Percentiles rank a stretch among this genome's conserved stretches.
Conservation (phyloP, 2,113 vertebrate genomes). For the Scomber colias region DNA sequence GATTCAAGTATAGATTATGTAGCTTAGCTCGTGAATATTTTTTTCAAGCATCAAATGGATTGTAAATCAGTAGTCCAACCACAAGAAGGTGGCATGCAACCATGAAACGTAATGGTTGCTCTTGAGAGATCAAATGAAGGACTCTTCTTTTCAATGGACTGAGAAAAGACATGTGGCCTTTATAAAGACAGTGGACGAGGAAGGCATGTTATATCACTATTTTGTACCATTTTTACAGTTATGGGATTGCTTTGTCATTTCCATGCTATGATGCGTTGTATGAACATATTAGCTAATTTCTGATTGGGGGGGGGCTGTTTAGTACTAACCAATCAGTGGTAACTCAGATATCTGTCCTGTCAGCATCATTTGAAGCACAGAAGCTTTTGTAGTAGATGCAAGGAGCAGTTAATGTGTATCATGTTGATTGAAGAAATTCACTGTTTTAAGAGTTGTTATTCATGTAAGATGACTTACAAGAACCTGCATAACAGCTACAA, state of each 20-base stretch:
- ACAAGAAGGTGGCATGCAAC: too few relatives aligned
- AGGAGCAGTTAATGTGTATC: not conserved
- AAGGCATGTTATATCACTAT: not conserved
- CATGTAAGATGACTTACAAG: too few relatives aligned
- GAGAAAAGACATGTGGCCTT: slow-evolving; percentile 59
- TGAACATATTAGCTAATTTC: too few relatives aligned
- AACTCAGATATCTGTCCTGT: not conserved
- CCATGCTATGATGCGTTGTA: too few relatives aligned
- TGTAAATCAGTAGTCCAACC: too few relatives aligned
- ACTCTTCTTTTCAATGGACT: slow-evolving; percentile 43
- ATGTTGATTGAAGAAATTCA: too few relatives aligned
- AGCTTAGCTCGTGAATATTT: too few relatives aligned
- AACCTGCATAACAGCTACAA: not conserved
- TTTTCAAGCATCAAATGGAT: too few relatives aligned
- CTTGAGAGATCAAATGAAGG: slow-evolving; percentile 6
- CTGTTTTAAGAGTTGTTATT: too few relatives aligned
- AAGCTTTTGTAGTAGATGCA: not conserved
- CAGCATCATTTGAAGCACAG: not conserved
- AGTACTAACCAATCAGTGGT: not conserved
- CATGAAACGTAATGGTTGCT: too few relatives aligned
- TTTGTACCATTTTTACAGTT: not conserved
- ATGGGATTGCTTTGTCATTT: too few relatives aligned
- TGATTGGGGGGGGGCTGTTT: not conserved
- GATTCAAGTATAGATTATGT: too few relatives aligned
- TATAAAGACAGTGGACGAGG: slow-evolving; percentile 48